phyloP scores from a whole-genome alignment of 2,113 vertebrate species.

The Pao palembangensis region DNA sequence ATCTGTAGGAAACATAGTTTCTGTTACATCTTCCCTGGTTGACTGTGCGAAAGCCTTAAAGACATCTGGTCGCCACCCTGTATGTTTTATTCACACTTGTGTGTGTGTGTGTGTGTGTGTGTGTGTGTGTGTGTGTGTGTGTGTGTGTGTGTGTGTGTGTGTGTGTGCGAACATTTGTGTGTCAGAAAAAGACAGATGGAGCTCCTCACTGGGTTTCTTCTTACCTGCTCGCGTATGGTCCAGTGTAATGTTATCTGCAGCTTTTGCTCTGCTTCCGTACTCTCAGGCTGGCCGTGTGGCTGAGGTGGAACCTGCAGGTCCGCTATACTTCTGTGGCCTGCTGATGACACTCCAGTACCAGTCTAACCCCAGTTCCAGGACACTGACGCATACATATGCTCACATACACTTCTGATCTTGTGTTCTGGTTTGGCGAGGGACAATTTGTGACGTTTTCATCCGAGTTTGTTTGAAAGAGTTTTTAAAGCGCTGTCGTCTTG shows the following conservation, averaged over 20 bases:
- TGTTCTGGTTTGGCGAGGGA: not conserved
- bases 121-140: constrained; percentile 12
- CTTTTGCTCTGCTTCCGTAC: not conserved
- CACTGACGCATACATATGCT: not conserved
- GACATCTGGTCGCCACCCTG: constrained; percentile 38
- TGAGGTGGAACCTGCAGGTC: constrained; percentile 17
- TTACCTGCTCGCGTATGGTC: constrained; percentile 46
- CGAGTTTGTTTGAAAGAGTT: not conserved
- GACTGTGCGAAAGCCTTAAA: not conserved
- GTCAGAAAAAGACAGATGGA: not conserved
- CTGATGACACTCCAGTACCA: constrained; percentile 15
- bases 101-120: not conserved
- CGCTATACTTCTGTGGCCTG: not conserved
- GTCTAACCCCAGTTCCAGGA: not conserved
- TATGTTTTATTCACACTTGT: constrained; percentile 57
- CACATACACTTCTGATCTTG: not conserved
- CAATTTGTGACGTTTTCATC: not conserved
- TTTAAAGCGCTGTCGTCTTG: not conserved
- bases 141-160: constrained; percentile 2
- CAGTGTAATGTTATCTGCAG: constrained; percentile 51
- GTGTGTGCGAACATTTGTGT: constrained; percentile 8
- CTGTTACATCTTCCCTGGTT: no score
- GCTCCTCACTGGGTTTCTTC: constrained; percentile 15
- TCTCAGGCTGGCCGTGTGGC: not conserved
- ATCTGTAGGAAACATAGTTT: no score